phyloP scores from a whole-genome alignment of 2,888 invertebrate species.

The Hylaea fasciaria region DNA sequence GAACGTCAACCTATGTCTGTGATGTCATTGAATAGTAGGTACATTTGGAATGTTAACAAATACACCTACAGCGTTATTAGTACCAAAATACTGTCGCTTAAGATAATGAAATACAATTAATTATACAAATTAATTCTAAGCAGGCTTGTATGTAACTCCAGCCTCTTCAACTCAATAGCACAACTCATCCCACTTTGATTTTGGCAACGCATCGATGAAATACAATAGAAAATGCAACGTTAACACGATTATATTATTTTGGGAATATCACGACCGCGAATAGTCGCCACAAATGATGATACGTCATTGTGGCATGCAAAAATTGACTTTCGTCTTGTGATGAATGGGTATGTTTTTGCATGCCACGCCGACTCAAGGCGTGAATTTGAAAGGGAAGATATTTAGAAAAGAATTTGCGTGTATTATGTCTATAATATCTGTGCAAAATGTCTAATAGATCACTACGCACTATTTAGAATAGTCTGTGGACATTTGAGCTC shows the following conservation, averaged over 20 bases:
- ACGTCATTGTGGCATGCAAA: conserved; percentile 30
- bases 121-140: conserved; percentile 61
- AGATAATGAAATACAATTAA: conserved; percentile 71
- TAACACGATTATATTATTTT: conserved; percentile 26
- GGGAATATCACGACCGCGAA: conserved; percentile 14
- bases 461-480: conserved; percentile 81
- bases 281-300: conserved; percentile 14
- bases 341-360: conserved; percentile 22
- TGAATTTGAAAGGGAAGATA: conserved; percentile 43
- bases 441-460: conserved; percentile 81
- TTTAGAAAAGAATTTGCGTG: conserved; percentile 62
- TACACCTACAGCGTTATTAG: conserved; percentile 71
- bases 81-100: conserved; percentile 72
- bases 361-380: conserved; percentile 4
- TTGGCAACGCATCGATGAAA: conserved; percentile 62
- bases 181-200: conserved; percentile 43
- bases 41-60: conserved; percentile 78
- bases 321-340: conserved; percentile 20
- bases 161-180: conserved; percentile 27
- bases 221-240: conserved; percentile 57
- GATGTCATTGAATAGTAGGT: conserved; percentile 54
- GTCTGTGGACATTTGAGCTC: conserved; percentile 73
- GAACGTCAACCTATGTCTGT: conserved; percentile 53
- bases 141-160: conserved; percentile 25
- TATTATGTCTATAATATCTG: conserved; percentile 69